Conservation (phyloP, 2,113 vertebrate genomes). For the Engystomops pustulosus region DNA sequence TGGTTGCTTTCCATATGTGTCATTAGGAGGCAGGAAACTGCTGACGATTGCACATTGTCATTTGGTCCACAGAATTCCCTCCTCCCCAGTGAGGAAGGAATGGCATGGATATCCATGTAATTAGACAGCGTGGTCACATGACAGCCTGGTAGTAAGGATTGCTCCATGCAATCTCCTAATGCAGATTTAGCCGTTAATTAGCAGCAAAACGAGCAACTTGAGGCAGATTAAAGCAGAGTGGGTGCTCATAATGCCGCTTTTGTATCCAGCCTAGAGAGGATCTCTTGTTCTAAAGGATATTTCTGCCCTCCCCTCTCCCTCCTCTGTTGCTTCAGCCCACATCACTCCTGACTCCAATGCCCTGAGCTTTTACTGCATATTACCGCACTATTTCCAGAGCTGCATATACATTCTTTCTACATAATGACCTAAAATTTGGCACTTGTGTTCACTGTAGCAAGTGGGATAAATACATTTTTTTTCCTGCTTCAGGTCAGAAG, state of each 20-base stretch:
- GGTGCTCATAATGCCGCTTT: constrained; percentile 39
- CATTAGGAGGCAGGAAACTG: neutral
- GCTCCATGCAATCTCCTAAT: constrained; percentile 56
- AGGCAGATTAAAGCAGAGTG: constrained; percentile 60
- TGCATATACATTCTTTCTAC: neutral
- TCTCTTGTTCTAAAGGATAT: constrained; percentile 51
- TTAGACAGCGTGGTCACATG: constrained; percentile 41
- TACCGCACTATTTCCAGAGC: neutral
- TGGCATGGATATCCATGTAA: constrained; percentile 37
- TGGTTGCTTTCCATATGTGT: neutral
- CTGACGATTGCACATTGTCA: constrained; percentile 33
- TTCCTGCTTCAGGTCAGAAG: constrained; percentile 79
- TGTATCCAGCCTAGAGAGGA: constrained; percentile 54
- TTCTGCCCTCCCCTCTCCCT: constrained; percentile 41
- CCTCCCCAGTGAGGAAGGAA: constrained; percentile 44
- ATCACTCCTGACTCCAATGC: constrained; percentile 33
- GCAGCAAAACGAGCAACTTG: constrained; percentile 49
- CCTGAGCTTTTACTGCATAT: neutral
- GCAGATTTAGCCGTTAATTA: constrained; percentile 44
- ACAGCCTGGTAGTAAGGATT: neutral
- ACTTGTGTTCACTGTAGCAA: constrained; percentile 44
- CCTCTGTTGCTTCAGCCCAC: constrained; percentile 46
- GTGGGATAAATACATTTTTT: constrained; percentile 62
- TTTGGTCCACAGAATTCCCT: neutral
- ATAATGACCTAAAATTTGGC: neutral